These are phyloP conservation scores for Dioctria linearis DNA, from an alignment of 2,888 invertebrate genomes.

Conservation along the genomic window DNA sequence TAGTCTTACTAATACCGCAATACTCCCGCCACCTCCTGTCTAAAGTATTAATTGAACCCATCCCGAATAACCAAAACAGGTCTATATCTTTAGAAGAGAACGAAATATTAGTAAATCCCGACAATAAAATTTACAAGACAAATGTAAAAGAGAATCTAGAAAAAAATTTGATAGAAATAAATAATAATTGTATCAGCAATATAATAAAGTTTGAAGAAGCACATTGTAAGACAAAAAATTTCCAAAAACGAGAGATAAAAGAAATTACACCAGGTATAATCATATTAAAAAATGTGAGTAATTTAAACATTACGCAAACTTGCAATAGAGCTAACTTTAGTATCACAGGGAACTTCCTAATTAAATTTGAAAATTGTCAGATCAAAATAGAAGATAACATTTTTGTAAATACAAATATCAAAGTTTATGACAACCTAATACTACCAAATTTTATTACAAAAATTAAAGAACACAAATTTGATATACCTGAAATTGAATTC, in stretches of 20 bases:
- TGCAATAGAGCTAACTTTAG: not conserved
- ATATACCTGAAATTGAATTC: constrained; percentile 9
- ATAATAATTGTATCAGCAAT: too few species aligned
- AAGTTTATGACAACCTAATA: constrained; percentile 7
- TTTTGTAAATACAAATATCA: constrained; percentile 10
- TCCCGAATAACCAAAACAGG: too few species aligned
- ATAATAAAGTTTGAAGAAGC: too few species aligned
- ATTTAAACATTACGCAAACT: constrained; percentile 6
- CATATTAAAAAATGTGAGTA: constrained; percentile 2
- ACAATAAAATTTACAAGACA: too few species aligned
- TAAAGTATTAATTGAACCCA: constrained; percentile 2
- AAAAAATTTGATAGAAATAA: too few species aligned
- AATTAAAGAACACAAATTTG: not conserved
- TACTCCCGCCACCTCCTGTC: constrained; percentile 5
- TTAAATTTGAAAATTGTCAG: not conserved
- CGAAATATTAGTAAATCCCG: too few species aligned
- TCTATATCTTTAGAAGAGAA: too few species aligned
- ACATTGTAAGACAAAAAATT: not conserved
- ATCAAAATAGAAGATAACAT: not conserved
- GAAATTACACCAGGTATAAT: constrained; percentile 1
- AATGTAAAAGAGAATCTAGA: too few species aligned
- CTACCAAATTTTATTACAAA: not conserved
- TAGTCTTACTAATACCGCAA: constrained; percentile 11
- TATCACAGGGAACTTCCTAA: not conserved
- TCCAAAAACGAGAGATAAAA: not conserved